Percentiles rank a stretch among this genome's conserved stretches.
Evolutionary conservation across 2,797 vertebrate genomes (phyloP).

Genomic region (Thamnophis elegans): DNA sequence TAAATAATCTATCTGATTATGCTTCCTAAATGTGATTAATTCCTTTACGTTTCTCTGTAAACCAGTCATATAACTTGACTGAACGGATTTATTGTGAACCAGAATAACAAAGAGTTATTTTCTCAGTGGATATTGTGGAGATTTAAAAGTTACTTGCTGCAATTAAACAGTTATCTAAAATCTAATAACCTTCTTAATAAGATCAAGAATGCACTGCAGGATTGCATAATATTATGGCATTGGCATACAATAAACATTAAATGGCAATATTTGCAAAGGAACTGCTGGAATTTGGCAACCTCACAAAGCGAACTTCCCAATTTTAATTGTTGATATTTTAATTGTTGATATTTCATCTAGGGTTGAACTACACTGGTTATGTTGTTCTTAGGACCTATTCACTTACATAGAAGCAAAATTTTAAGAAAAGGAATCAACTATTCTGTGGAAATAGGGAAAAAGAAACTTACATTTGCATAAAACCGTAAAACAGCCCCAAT

Average conservation of each 20-base stretch:
- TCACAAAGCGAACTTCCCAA: background rate
- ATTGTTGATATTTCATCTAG: background rate
- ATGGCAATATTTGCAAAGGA: background rate
- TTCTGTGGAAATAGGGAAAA: background rate
- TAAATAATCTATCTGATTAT: background rate
- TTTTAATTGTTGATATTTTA: background rate
- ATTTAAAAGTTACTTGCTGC: background rate
- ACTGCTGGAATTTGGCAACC: background rate
- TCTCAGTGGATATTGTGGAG: background rate
- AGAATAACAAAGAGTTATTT: background rate
- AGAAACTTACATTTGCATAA: background rate
- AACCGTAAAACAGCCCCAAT: rapidly evolving
- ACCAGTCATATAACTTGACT: background rate
- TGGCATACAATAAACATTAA: background rate
- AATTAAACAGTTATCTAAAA: background rate
- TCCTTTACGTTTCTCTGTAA: background rate
- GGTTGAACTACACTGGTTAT: background rate
- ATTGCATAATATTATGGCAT: background rate
- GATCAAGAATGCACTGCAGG: background rate
- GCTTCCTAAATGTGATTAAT: rapidly evolving
- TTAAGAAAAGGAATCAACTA: background rate
- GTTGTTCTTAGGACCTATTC: background rate
- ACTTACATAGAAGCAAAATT: rapidly evolving
- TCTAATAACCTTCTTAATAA: background rate
- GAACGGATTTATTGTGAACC: rapidly evolving